Evolutionary conservation across 2,888 invertebrate species (phyloP).

Genomic region (Orthosia gracilis): DNA sequence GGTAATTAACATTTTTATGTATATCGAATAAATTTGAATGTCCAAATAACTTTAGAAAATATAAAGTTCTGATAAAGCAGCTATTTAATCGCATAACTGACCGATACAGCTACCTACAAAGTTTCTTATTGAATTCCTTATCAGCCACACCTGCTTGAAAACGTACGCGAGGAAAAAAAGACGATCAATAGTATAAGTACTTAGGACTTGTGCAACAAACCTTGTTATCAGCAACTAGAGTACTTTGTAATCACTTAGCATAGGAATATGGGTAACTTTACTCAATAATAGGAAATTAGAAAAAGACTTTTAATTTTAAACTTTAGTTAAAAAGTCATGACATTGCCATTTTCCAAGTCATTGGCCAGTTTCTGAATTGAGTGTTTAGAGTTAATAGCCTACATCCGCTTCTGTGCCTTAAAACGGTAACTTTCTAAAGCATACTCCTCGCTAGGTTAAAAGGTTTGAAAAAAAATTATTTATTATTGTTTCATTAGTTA

Average conservation of each 20-base stretch:
- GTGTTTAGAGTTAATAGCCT: too few relatives aligned
- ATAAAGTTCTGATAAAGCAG: not conserved
- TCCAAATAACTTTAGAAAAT: not conserved
- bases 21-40: too few relatives aligned
- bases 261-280: constrained; percentile 13
- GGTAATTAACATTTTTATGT: too few relatives aligned
- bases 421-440: too few relatives aligned
- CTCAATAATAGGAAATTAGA: constrained; percentile 6
- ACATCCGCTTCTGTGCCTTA: too few relatives aligned
- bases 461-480: too few relatives aligned
- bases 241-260: constrained; percentile 17
- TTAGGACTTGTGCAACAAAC: constrained; percentile 26
- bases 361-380: too few relatives aligned
- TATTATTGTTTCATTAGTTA: too few relatives aligned
- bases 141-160: constrained; percentile 36
- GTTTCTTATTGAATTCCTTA: constrained; percentile 42
- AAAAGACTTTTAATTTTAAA: not conserved
- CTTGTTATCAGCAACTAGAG: constrained; percentile 31
- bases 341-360: too few relatives aligned
- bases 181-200: constrained; percentile 2
- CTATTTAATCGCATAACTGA: constrained; percentile 11
- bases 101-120: constrained; percentile 19
- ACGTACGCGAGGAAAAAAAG: constrained; percentile 11
- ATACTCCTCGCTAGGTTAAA: too few relatives aligned
- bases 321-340: too few relatives aligned